phyloP scores from a whole-genome alignment of 2,888 invertebrate genomes.

The Pocota personata region DNA sequence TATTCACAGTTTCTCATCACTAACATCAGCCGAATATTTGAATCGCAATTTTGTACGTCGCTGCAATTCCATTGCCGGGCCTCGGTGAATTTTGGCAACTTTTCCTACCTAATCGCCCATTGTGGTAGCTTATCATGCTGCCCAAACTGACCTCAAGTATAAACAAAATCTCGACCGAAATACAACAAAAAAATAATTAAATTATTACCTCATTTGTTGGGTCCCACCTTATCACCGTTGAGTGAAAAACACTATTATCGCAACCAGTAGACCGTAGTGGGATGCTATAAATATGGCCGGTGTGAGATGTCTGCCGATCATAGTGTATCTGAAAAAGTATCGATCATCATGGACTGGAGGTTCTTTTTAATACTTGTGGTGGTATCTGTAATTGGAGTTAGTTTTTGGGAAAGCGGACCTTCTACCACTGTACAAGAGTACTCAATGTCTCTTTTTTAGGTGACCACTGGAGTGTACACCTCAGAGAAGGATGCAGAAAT shows the following conservation, averaged over 20 bases:
- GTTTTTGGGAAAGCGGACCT: no score
- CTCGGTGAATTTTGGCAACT: not conserved
- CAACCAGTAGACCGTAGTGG: not conserved
- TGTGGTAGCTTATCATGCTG: not conserved
- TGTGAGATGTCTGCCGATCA: not conserved
- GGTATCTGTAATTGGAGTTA: constrained; percentile 28
- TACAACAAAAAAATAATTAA: not conserved
- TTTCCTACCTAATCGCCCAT: not conserved
- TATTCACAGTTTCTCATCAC: no score
- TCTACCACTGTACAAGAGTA: no score
- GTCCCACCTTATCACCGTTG: not conserved
- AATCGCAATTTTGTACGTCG: not conserved
- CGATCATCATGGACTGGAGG: constrained; percentile 28
- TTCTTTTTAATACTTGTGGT: constrained; percentile 10
- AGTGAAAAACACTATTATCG: not conserved
- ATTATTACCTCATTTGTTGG: not conserved
- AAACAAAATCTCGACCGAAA: not conserved
- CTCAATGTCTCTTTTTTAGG: not conserved
- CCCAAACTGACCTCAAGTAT: not conserved
- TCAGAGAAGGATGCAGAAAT: constrained; percentile 77
- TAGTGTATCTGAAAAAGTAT: not conserved
- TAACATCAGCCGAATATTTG: not conserved
- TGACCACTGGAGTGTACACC: constrained; percentile 52
- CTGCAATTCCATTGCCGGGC: not conserved
- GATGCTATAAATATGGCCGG: constrained; percentile 38